Conservation (phyloP, 2,888 invertebrate species). For the Blera fallax region DNA sequence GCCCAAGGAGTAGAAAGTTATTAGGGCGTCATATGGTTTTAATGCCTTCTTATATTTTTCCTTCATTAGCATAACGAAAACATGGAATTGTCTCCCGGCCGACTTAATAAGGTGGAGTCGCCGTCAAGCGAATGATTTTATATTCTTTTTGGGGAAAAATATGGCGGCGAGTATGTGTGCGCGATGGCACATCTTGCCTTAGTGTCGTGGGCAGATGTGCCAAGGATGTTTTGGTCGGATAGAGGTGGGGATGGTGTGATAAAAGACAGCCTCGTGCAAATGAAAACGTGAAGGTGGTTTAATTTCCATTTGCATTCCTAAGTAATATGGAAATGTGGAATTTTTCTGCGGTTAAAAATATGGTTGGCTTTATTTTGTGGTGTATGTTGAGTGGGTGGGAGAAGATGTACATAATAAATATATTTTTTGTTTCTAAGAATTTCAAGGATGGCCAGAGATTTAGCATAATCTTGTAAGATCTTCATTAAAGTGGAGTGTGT, state of each 20-base stretch:
- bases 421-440: constrained; percentile 27
- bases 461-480: constrained; percentile 57
- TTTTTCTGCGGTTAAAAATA: constrained; percentile 65
- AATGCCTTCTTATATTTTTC: constrained; percentile 72
- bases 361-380: constrained; percentile 32
- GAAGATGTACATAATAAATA: neutral
- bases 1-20: constrained; percentile 68
- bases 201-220: constrained; percentile 59
- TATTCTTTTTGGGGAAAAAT: constrained; percentile 66
- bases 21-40: constrained; percentile 73
- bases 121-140: constrained; percentile 63
- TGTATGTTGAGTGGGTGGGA: neutral
- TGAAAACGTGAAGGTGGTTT: constrained; percentile 66
- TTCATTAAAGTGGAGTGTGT: neutral
- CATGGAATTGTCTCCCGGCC: constrained; percentile 68
- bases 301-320: constrained; percentile 72
- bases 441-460: constrained; percentile 17
- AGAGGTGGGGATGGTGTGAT: constrained; percentile 5
- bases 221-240: constrained; percentile 2
- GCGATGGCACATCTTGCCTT: constrained; percentile 35
- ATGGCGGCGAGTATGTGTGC: constrained; percentile 33
- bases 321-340: constrained; percentile 69
- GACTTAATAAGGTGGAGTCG: constrained; percentile 66
- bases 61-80: constrained; percentile 73
- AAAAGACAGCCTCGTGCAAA: constrained; percentile 48